phyloP scores from a whole-genome alignment of 2,113 vertebrate genomes.

The Calypte anna region DNA sequence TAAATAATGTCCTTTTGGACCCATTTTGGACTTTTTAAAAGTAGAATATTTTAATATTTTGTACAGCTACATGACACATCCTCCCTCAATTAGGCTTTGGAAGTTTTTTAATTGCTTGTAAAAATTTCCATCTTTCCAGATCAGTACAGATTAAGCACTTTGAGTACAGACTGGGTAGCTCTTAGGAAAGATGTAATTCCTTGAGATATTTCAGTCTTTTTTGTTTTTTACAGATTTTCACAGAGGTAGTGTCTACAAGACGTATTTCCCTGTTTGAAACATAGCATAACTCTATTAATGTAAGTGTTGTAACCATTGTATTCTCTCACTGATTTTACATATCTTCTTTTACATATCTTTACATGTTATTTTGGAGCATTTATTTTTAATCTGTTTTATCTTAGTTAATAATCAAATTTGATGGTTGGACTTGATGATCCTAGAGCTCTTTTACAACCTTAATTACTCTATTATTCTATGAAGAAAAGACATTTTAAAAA shows the following conservation, averaged over 20 bases:
- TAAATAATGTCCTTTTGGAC: background rate
- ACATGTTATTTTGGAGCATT: background rate
- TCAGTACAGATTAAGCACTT: background rate
- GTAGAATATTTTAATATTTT: background rate
- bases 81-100: background rate
- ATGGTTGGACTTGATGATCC: too few relatives aligned
- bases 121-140: background rate
- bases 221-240: background rate
- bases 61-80: fast-evolving
- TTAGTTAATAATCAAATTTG: too few relatives aligned
- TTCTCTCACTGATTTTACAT: background rate
- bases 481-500: background rate
- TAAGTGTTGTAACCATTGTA: background rate
- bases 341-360: background rate
- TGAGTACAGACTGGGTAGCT: background rate
- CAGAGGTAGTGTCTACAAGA: background rate
- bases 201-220: background rate
- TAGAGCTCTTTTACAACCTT: too few relatives aligned
- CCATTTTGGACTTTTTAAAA: background rate
- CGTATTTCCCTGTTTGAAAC: background rate
- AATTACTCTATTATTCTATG: too few relatives aligned
- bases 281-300: background rate
- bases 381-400: background rate
- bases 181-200: background rate
- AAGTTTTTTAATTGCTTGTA: background rate